Conservation (phyloP, 2,797 vertebrate species). For the Oryzias dopingdopingensis region DNA sequence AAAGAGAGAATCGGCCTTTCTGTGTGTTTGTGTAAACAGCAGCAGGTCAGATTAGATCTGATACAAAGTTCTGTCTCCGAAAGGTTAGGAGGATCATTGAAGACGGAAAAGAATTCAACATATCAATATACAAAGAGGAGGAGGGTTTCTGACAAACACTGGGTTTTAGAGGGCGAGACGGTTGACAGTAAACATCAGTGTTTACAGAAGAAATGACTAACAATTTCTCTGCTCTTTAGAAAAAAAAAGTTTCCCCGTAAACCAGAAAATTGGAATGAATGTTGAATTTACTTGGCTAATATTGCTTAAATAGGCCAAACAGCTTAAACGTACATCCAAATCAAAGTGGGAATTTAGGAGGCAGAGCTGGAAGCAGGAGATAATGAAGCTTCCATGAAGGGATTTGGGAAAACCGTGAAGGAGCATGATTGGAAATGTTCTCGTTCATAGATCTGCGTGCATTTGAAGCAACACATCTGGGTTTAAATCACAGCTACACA, state of each 20-base stretch:
- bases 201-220: not conserved
- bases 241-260: not conserved
- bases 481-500: not conserved
- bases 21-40: conserved; percentile 1
- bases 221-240: not conserved
- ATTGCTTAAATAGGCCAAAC: no score
- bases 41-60: conserved; percentile 17
- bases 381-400: conserved; percentile 51
- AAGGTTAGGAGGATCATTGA: conserved; percentile 4
- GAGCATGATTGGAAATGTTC: conserved; percentile 32
- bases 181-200: not conserved
- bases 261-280: no score
- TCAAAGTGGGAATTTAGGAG: conserved; percentile 24
- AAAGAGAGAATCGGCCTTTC: not conserved
- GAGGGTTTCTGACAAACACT: not conserved
- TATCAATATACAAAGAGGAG: not conserved
- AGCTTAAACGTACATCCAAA: not conserved
- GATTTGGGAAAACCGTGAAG: conserved; percentile 32
- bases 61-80: conserved; percentile 12
- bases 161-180: not conserved
- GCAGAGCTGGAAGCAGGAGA: conserved; percentile 53
- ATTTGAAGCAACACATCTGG: not conserved
- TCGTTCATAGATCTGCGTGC: conserved; percentile 21
- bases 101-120: not conserved
- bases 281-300: no score